These are phyloP conservation scores for Siniperca undulata DNA, from an alignment of 2,797 vertebrate genomes.

Conservation along the genomic window DNA sequence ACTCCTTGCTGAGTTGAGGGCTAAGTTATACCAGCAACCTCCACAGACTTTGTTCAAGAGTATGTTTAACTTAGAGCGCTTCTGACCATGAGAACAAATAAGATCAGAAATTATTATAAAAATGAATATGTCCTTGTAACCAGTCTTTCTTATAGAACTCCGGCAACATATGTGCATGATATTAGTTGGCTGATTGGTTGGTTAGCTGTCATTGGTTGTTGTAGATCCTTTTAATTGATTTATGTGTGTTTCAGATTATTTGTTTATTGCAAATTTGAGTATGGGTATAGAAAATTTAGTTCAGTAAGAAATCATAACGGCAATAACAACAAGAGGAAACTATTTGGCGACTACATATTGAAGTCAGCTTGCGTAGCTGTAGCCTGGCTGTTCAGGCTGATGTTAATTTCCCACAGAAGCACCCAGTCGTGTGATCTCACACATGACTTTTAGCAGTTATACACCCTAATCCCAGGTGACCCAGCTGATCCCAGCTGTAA, in stretches of 20 bases:
- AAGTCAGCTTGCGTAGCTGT: neutral
- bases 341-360: neutral
- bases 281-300: neutral
- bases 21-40: constrained; percentile 28
- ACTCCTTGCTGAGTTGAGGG: constrained; percentile 36
- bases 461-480: constrained; percentile 32
- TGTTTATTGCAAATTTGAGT: neutral
- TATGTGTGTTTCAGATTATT: neutral
- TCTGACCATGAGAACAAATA: neutral
- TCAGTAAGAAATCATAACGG: neutral
- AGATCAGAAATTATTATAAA: neutral
- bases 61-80: neutral
- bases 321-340: neutral
- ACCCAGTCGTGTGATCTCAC: constrained; percentile 27
- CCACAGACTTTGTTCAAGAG: constrained; percentile 6
- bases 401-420: constrained; percentile 14
- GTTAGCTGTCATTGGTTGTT: neutral
- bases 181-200: neutral
- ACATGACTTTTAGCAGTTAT: constrained; percentile 13
- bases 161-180: neutral
- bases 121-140: neutral
- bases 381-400: neutral
- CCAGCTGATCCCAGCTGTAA: constrained; percentile 7
- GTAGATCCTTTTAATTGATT: neutral
- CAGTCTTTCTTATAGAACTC: neutral